These are phyloP conservation scores for Magallana ariakensis DNA, from an alignment of 1,140 invertebrate species.

Conservation along the genomic window DNA sequence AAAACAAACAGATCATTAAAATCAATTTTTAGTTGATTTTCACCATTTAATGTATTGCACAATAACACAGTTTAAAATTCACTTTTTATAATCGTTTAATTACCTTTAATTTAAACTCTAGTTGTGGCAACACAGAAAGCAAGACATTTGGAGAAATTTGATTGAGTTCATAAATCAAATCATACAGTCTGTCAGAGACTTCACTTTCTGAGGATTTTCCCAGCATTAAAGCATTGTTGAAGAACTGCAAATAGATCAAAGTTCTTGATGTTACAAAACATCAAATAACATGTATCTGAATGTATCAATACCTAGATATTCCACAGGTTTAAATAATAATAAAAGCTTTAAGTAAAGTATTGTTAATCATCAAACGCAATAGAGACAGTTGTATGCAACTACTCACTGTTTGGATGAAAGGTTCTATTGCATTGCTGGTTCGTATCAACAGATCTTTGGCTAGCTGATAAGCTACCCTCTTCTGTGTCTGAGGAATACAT, in stretches of 20 bases:
- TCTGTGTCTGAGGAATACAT: slow-evolving; percentile 83
- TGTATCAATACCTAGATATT: neutral
- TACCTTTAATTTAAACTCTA: slow-evolving; percentile 85
- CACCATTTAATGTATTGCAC: neutral
- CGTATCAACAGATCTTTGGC: slow-evolving; percentile 95
- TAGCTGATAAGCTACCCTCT: slow-evolving; percentile 93
- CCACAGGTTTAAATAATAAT: neutral
- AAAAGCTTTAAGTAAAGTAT: neutral
- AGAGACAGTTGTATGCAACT: neutral
- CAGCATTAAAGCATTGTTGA: slow-evolving; percentile 95
- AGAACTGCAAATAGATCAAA: slow-evolving; percentile 86
- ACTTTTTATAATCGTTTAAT: neutral
- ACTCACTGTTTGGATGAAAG: slow-evolving; percentile 94
- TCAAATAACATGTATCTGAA: neutral
- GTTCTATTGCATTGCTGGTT: slow-evolving; percentile 93
- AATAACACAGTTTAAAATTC: neutral
- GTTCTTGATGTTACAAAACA: neutral
- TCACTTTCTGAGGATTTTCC: slow-evolving; percentile 85
- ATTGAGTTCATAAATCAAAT: slow-evolving; percentile 97
- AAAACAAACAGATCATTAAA: neutral
- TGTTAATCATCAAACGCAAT: too few species aligned
- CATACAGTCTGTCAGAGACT: slow-evolving; percentile 85
- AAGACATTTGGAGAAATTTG: slow-evolving; percentile 94
- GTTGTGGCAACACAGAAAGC: slow-evolving; percentile 92
- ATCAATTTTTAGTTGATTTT: neutral